These are phyloP conservation scores for Meda fulgida DNA, from an alignment of 2,797 vertebrate genomes.

Conservation along the genomic window DNA sequence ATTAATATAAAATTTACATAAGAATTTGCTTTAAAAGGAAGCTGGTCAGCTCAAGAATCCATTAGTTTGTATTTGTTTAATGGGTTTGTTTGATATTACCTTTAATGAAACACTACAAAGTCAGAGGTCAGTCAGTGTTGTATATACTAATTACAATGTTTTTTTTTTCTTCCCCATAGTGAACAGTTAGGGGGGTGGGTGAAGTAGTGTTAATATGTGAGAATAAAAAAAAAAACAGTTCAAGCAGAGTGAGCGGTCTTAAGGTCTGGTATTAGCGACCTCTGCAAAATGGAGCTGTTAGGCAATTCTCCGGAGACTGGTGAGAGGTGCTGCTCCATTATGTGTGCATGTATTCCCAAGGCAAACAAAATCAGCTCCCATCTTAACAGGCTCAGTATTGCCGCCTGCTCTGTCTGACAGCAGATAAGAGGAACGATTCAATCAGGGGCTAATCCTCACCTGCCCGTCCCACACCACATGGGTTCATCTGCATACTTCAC, in stretches of 20 bases:
- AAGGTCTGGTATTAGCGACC: slow-evolving; percentile 32
- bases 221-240: not conserved
- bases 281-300: slow-evolving; percentile 45
- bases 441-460: slow-evolving; percentile 63
- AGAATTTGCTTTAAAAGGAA: not conserved
- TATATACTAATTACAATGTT: not conserved
- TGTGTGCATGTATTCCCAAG: slow-evolving; percentile 47
- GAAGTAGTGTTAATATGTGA: slow-evolving; percentile 5
- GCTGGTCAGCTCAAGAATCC: not conserved
- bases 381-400: slow-evolving; percentile 58
- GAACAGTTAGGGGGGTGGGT: not conserved
- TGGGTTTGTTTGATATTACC: not conserved
- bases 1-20: not conserved
- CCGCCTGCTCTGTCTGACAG: slow-evolving; percentile 53
- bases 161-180: not conserved
- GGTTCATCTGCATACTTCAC: slow-evolving; percentile 60
- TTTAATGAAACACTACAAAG: not conserved
- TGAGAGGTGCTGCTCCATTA: slow-evolving; percentile 49
- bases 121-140: not conserved
- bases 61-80: not conserved
- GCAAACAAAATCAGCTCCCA: slow-evolving; percentile 59
- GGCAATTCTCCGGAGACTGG: slow-evolving; percentile 42
- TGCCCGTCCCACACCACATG: slow-evolving; percentile 49
- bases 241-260: slow-evolving; percentile 9
- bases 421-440: slow-evolving; percentile 64